Conservation (phyloP, 2,888 invertebrate genomes). For the Laspeyria flexula region DNA sequence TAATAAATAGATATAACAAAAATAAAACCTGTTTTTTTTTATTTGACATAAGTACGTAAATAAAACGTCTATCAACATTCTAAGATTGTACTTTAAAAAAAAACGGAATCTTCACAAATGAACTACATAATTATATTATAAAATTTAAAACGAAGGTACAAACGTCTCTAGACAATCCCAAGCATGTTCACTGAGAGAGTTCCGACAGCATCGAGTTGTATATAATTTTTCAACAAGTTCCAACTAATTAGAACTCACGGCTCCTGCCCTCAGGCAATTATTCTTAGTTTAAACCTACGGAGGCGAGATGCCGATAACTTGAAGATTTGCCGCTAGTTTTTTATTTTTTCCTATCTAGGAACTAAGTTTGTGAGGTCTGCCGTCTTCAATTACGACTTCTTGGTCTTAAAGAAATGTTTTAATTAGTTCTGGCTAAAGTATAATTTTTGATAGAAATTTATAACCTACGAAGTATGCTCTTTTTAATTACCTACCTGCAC, state of each 20-base stretch:
- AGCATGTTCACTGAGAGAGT: constrained; percentile 35
- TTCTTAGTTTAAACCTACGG: constrained; percentile 55
- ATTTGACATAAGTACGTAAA: too few relatives aligned
- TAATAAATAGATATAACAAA: too few relatives aligned
- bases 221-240: constrained; percentile 65
- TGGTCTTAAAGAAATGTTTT: constrained; percentile 14
- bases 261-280: constrained; percentile 49
- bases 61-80: too few relatives aligned
- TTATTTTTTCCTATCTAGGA: constrained; percentile 15
- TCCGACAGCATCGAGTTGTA: constrained; percentile 44
- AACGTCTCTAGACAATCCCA: constrained; percentile 37
- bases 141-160: constrained; percentile 5
- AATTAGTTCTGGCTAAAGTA: constrained; percentile 8
- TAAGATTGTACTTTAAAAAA: too few relatives aligned
- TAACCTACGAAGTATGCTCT: background rate
- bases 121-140: too few relatives aligned
- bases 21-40: too few relatives aligned
- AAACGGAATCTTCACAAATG: too few relatives aligned
- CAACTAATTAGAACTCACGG: constrained; percentile 58
- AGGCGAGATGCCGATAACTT: constrained; percentile 40
- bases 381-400: constrained; percentile 14
- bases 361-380: constrained; percentile 2
- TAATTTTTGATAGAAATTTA: background rate
- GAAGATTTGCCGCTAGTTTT: constrained; percentile 26
- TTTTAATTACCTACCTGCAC: background rate